phyloP scores from a whole-genome alignment of 2,888 invertebrate genomes.

The Parasteatoda lunata region DNA sequence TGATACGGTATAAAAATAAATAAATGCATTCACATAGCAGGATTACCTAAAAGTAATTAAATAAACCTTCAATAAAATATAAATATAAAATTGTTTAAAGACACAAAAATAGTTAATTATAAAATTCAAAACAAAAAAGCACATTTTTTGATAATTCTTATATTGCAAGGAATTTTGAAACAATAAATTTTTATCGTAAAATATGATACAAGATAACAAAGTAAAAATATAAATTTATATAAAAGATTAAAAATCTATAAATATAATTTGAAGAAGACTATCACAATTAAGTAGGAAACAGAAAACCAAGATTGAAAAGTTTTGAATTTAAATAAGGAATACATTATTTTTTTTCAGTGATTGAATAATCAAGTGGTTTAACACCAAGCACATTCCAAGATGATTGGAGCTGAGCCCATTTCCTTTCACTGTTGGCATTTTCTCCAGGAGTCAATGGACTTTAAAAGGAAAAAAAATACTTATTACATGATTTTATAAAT shows the following conservation, averaged over 20 bases:
- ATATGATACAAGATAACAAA: background rate
- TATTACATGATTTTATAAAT: too few species aligned
- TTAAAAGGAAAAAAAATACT: too few species aligned
- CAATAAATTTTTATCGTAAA: too few species aligned
- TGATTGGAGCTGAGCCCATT: constrained; percentile 39
- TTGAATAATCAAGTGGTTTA: constrained; percentile 39
- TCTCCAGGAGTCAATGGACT: constrained; percentile 42
- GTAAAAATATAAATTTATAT: constrained; percentile 7
- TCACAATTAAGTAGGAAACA: background rate
- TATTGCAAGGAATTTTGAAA: too few species aligned
- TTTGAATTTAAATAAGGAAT: background rate
- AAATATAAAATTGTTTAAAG: too few species aligned
- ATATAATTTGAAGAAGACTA: background rate
- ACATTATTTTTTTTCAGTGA: constrained; percentile 12
- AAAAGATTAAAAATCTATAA: background rate
- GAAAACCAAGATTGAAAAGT: background rate
- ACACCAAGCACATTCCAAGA: constrained; percentile 60
- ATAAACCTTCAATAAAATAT: too few species aligned
- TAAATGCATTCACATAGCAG: too few species aligned
- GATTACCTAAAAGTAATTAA: too few species aligned
- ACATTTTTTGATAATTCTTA: too few species aligned
- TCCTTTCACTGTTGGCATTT: constrained; percentile 9
- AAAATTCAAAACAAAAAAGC: too few species aligned
- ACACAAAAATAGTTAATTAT: too few species aligned
- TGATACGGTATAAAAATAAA: too few species aligned